A percentile compares a stretch with the other conserved stretches of the same genome.
These are phyloP conservation scores for Perccottus glenii DNA, from an alignment of 2,113 vertebrate species.

Conservation along the genomic window DNA sequence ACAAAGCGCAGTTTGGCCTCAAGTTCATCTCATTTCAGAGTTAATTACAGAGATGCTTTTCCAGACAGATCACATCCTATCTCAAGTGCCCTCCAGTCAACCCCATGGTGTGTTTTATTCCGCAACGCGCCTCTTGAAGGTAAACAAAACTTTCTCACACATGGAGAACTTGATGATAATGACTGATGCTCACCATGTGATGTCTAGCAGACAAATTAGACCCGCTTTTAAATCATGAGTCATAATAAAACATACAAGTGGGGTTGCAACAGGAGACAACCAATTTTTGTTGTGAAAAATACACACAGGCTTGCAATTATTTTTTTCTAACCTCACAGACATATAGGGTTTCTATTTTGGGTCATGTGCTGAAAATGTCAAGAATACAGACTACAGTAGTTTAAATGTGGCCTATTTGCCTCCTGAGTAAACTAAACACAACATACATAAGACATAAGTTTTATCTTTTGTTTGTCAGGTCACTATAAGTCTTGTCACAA, in stretches of 20 bases:
- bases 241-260: neutral
- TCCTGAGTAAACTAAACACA: slow-evolving; percentile 22
- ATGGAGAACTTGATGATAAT: slow-evolving; percentile 5
- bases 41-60: slow-evolving; percentile 39
- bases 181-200: neutral
- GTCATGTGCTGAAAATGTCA: slow-evolving; percentile 43
- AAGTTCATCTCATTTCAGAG: slow-evolving; percentile 20
- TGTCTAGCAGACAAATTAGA: slow-evolving; percentile 1
- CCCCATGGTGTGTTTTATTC: slow-evolving; percentile 11
- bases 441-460: slow-evolving; percentile 18
- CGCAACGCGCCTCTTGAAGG: slow-evolving; percentile 2
- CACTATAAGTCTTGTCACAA: slow-evolving; percentile 15
- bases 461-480: slow-evolving; percentile 34
- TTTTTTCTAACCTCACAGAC: neutral
- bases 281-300: slow-evolving; percentile 6
- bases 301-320: neutral
- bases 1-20: slow-evolving; percentile 16
- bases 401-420: slow-evolving; percentile 30
- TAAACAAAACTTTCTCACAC: slow-evolving; percentile 26
- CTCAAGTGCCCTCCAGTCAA: slow-evolving; percentile 28
- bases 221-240: slow-evolving; percentile 1
- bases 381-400: slow-evolving; percentile 26
- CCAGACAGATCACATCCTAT: slow-evolving; percentile 22
- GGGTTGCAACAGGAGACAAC: neutral
- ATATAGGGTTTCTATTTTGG: slow-evolving; percentile 27